phyloP scores from a whole-genome alignment of 2,113 vertebrate genomes.

The Pogona vitticeps region DNA sequence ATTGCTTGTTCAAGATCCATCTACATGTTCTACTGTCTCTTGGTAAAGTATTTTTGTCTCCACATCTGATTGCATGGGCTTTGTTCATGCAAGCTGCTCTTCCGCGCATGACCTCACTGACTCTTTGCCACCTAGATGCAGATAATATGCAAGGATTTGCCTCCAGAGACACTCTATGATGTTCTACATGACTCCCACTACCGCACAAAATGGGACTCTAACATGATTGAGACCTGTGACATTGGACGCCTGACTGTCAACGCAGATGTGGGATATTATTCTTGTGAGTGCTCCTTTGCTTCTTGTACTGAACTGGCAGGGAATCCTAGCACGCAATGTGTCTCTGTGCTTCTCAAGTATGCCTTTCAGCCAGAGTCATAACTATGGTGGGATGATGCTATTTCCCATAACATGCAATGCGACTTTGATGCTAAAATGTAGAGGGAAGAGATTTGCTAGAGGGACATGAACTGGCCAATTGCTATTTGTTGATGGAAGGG shows the following conservation, averaged over 20 bases:
- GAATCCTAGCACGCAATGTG: too few species aligned
- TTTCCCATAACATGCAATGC: too few species aligned
- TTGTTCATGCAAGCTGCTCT: background rate
- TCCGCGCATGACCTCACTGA: background rate
- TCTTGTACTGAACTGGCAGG: background rate
- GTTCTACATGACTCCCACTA: conserved; percentile 89
- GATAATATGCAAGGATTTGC: conserved; percentile 87
- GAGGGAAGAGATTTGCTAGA: too few species aligned
- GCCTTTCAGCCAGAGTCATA: background rate
- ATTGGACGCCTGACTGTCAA: conserved; percentile 88
- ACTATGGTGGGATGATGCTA: too few species aligned
- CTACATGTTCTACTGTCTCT: background rate
- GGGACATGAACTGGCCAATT: too few species aligned
- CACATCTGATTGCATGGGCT: background rate
- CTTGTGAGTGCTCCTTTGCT: conserved; percentile 77
- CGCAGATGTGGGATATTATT: conserved; percentile 90
- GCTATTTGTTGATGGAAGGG: background rate
- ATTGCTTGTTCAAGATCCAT: background rate
- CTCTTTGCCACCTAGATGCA: conserved; percentile 74
- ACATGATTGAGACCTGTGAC: conserved; percentile 92
- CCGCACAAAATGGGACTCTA: conserved; percentile 89
- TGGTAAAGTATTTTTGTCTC: background rate
- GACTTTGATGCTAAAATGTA: too few species aligned
- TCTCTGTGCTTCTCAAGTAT: background rate
- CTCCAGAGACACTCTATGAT: conserved; percentile 85